Conservation (phyloP, 2,113 vertebrate species). For the Bettongia penicillata region DNA sequence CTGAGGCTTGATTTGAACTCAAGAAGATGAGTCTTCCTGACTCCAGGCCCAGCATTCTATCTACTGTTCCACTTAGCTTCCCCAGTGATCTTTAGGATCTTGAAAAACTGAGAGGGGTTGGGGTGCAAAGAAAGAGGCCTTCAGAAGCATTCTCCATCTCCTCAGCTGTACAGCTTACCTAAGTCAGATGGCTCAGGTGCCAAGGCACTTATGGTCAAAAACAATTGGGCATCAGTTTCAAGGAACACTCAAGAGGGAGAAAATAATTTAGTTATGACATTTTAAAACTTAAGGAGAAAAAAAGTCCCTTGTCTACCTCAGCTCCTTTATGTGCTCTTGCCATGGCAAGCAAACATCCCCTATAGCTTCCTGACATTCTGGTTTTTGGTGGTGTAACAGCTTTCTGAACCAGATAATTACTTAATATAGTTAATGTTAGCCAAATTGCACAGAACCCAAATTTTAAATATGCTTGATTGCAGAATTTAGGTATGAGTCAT, state of each 20-base stretch:
- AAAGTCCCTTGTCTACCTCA: constrained; percentile 37
- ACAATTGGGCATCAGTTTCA: neutral
- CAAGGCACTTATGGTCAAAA: neutral
- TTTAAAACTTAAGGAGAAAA: constrained; percentile 56
- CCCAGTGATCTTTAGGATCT: neutral
- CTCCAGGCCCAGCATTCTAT: neutral
- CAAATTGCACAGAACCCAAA: constrained; percentile 55
- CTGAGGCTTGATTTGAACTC: neutral
- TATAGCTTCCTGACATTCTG: constrained; percentile 45
- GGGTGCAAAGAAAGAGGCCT: neutral
- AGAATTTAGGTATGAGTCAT: constrained; percentile 41
- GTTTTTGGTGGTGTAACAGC: constrained; percentile 14
- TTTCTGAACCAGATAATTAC: constrained; percentile 57
- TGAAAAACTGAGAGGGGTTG: neutral
- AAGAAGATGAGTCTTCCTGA: neutral
- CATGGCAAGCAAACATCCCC: constrained; percentile 44
- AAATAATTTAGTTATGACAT: constrained; percentile 52
- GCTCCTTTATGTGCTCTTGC: constrained; percentile 60
- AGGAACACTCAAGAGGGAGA: constrained; percentile 38
- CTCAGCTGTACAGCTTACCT: neutral
- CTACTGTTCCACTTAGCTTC: neutral
- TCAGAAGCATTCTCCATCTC: neutral
- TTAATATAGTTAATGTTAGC: constrained; percentile 67
- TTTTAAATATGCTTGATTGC: constrained; percentile 67
- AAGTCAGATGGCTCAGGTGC: neutral